phyloP scores from a whole-genome alignment of 2,797 vertebrate species.

The Lacerta viridis region DNA sequence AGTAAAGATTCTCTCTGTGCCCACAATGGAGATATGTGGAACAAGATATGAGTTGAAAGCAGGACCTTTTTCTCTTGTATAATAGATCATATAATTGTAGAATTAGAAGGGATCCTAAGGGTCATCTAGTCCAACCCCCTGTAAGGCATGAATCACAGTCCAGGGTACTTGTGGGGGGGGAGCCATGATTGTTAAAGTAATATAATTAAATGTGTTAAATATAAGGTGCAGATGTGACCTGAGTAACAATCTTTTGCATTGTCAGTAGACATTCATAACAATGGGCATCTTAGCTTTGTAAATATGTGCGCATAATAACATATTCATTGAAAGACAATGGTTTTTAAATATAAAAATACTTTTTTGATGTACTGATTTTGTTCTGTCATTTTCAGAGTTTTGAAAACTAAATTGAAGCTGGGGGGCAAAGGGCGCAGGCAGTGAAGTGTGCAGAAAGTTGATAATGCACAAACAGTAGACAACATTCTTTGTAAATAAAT shows the following conservation, averaged over 20 bases:
- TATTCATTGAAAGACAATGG: background rate
- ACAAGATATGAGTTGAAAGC: no score
- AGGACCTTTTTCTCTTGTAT: no score
- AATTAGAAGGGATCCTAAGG: no score
- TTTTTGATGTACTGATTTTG: background rate
- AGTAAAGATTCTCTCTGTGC: no score
- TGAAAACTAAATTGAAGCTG: slow-evolving; percentile 19
- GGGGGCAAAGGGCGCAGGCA: background rate
- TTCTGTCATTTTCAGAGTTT: slow-evolving; percentile 8
- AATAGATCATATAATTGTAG: no score
- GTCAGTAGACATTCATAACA: background rate
- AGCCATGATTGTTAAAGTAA: no score
- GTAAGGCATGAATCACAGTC: no score
- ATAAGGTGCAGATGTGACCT: no score
- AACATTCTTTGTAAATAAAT: background rate
- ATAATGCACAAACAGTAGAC: background rate
- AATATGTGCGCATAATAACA: background rate
- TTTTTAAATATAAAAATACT: background rate
- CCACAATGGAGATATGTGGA: no score
- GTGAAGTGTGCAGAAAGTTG: background rate
- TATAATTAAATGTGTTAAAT: no score
- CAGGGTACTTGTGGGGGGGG: no score
- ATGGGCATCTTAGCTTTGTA: background rate
- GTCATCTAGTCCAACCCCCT: no score
- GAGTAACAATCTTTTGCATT: background rate